phyloP scores from a whole-genome alignment of 2,888 invertebrate genomes.

The Chymomyza procnemis region DNA sequence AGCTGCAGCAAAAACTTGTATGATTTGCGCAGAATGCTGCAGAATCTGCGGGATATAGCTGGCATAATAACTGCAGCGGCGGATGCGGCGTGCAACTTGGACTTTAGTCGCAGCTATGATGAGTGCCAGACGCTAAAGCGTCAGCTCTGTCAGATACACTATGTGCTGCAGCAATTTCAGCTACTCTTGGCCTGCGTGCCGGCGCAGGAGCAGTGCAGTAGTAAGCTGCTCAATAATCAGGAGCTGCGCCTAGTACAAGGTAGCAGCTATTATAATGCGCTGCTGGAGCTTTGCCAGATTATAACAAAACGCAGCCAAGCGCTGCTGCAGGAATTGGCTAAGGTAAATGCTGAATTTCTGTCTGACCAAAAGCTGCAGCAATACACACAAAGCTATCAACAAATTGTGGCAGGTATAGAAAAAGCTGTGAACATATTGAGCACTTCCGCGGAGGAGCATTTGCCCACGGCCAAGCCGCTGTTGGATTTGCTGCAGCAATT shows the following conservation, averaged over 20 bases:
- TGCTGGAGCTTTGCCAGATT: conserved; percentile 45
- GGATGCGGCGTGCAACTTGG: neutral
- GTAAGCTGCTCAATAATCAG: conserved; percentile 41
- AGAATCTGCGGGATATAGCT: conserved; percentile 71
- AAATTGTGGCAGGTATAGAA: conserved; percentile 44
- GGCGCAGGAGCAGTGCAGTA: conserved; percentile 55
- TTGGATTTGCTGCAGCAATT: conserved; percentile 51
- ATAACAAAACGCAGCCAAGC: conserved; percentile 53
- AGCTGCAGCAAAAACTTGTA: conserved; percentile 81
- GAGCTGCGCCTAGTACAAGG: conserved; percentile 38
- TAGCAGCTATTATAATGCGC: conserved; percentile 34
- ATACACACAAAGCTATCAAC: conserved; percentile 41
- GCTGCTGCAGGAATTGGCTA: conserved; percentile 57
- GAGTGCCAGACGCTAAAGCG: conserved; percentile 53
- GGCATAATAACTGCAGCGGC: conserved; percentile 38
- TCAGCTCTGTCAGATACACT: conserved; percentile 65
- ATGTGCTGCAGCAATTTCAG: conserved; percentile 84
- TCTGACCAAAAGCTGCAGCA: conserved; percentile 52
- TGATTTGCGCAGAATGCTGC: conserved; percentile 80
- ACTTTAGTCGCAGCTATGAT: conserved; percentile 59
- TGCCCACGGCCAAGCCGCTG: conserved; percentile 71
- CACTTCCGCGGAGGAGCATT: conserved; percentile 36
- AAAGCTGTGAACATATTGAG: conserved; percentile 31
- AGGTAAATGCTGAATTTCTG: conserved; percentile 66
- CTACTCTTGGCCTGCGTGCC: conserved; percentile 84